Evolutionary conservation across 2,113 vertebrate genomes (phyloP), one percentile per base, ranked within the genome.

Genomic region (Castor canadensis): DNA sequence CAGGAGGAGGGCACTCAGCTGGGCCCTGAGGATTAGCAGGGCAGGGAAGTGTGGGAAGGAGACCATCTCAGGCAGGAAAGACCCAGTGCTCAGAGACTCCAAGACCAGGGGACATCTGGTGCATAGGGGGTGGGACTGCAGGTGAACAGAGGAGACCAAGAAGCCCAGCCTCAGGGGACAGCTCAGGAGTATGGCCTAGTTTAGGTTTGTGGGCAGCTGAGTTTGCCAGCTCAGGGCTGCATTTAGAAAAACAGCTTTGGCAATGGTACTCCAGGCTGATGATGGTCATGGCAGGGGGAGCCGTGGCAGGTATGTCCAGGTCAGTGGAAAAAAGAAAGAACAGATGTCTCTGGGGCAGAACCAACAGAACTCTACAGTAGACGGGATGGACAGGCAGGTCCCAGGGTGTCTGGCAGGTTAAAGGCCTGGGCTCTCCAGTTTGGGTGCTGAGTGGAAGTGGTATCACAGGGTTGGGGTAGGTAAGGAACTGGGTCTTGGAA

Each of bases 171-270:
- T 86, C 30, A 8, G 54, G 75, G 28, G 47, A 66, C 16, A 22
- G 52, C 83, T 75, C 69, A 2, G 92, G 71, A 97, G 91, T 83
- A 32, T 94, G 96, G 94, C 94, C 95, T 95, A 83, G 38, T 94
- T 93, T 94, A 76, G 87, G 73, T 75, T 4, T 40, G 62, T 52
- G 94, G 91, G 79, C 82, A 58, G 76, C 60, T 82, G 43, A 95
- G 91, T 91, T 95, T 3, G 26, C 75, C 75, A 77, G 88, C 80
- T 87, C 95, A 88, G 81, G 73, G 73, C 66, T 69, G 71, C 80
- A 62, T 93, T 75, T 49, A 82, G 45, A 89, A 94, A 71, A 92
- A 87, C 76, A 80, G 32, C 24, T 54, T 22, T 58, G 66, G 91
- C 17, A 7, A 45, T 2, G 30, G 35, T 69, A 47, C 69, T 83